Evolutionary conservation across 1,140 invertebrate genomes (phyloP).

Genomic region (Charaxes varanes): DNA sequence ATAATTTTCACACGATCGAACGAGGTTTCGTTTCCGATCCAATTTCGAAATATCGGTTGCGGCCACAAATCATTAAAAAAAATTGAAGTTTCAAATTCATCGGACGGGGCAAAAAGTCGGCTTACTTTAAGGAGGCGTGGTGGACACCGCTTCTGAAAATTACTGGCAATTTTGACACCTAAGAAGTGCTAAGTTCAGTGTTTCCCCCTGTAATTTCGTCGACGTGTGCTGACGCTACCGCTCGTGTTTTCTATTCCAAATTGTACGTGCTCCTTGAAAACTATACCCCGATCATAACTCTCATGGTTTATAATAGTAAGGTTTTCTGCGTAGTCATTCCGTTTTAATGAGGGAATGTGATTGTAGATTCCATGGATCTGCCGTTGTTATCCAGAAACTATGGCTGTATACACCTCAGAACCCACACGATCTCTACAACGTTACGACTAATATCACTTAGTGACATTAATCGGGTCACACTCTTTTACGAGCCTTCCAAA

Average conservation of each 20-base stretch:
- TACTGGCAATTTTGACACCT: conserved; percentile 73
- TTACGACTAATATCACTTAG: too few relatives aligned
- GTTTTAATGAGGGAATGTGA: conserved; percentile 58
- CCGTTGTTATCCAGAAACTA: conserved; percentile 56
- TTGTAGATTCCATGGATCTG: conserved; percentile 29
- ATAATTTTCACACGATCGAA: conserved; percentile 65
- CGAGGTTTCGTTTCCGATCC: conserved; percentile 54
- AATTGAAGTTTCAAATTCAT: conserved; percentile 60
- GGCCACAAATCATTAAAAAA: conserved; percentile 68
- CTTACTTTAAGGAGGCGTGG: conserved; percentile 58
- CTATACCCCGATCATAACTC: conserved; percentile 43
- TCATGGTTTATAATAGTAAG: conserved; percentile 62
- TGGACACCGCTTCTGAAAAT: conserved; percentile 52
- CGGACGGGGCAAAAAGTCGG: conserved; percentile 58
- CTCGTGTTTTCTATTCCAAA: conserved; percentile 28
- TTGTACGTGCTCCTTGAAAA: conserved; percentile 32
- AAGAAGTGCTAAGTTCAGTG: conserved; percentile 60
- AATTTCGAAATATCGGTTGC: conserved; percentile 66
- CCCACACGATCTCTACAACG: too few relatives aligned
- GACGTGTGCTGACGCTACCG: conserved; percentile 44
- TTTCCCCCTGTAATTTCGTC: conserved; percentile 58
- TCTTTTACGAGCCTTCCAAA: too few relatives aligned
- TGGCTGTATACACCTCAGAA: too few relatives aligned
- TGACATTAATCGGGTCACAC: too few relatives aligned
- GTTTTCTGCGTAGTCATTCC: conserved; percentile 55